Conservation (phyloP, 2,888 invertebrate species). For the Oxyscelio sp. region DNA sequence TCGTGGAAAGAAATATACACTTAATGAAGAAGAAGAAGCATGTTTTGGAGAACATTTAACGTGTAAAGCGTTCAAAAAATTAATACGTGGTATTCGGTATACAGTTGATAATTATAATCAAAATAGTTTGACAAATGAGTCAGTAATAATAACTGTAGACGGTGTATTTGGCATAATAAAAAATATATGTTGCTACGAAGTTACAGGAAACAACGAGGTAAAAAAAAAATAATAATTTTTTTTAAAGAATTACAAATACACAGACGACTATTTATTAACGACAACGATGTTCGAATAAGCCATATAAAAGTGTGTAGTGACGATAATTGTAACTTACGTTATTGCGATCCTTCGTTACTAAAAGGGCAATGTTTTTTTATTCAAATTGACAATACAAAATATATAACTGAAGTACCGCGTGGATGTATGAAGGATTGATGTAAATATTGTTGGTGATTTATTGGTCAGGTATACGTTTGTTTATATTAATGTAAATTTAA, state of each 20-base stretch:
- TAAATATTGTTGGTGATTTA: too few relatives aligned
- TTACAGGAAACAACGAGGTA: background rate
- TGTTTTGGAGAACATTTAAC: background rate
- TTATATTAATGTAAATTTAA: too few relatives aligned
- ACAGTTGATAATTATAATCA: background rate
- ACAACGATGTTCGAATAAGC: too few relatives aligned
- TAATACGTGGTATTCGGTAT: conserved; percentile 16
- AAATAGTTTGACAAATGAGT: conserved; percentile 18
- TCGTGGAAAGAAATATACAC: background rate
- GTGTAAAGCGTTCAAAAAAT: conserved; percentile 2
- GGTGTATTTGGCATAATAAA: background rate
- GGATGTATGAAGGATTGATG: too few relatives aligned
- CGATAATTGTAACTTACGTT: too few relatives aligned
- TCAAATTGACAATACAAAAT: background rate
- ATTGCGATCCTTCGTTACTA: too few relatives aligned
- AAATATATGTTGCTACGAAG: conserved; percentile 9
- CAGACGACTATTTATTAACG: too few relatives aligned
- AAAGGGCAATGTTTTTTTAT: background rate
- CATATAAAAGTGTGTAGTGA: too few relatives aligned
- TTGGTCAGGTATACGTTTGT: too few relatives aligned
- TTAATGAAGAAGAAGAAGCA: conserved; percentile 7
- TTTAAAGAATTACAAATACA: too few relatives aligned
- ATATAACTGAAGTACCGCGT: too few relatives aligned
- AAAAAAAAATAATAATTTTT: background rate
- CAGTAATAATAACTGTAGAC: conserved; percentile 4